These are phyloP conservation scores for Petrocephalus microphthalmus DNA, from an alignment of 2,113 vertebrate genomes.

Conservation along the genomic window DNA sequence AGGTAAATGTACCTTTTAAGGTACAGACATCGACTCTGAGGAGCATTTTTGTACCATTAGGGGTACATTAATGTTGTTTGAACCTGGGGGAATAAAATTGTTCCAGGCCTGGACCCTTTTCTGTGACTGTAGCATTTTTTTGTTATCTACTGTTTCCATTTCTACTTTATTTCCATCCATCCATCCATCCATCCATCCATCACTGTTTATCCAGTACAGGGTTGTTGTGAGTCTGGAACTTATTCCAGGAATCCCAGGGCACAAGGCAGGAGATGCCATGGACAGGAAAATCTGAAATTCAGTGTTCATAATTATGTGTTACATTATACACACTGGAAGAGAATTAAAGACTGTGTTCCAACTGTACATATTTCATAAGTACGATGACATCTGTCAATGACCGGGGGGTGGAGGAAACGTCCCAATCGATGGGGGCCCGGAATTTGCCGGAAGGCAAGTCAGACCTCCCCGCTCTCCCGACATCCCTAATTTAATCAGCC, in stretches of 20 bases:
- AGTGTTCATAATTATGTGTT: background rate
- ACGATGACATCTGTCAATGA: background rate
- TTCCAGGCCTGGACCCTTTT: background rate
- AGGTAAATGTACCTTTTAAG: background rate
- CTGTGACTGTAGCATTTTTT: background rate
- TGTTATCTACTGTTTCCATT: background rate
- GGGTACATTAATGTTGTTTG: background rate
- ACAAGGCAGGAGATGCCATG: background rate
- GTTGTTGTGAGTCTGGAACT: background rate
- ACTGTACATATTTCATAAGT: background rate
- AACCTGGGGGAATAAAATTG: background rate
- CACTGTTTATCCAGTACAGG: background rate
- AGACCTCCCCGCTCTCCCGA: constrained; percentile 29
- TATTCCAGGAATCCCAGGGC: background rate
- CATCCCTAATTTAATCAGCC: constrained; percentile 53
- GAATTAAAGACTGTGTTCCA: background rate
- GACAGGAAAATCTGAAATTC: background rate
- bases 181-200: background rate
- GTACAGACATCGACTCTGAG: background rate
- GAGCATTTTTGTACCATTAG: background rate
- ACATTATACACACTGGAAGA: background rate
- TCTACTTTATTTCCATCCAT: background rate
- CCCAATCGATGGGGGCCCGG: background rate
- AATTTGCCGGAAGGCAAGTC: constrained; percentile 25
- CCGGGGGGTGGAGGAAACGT: constrained; percentile 11